Base-by-base conservation (phyloP, 2,113 vertebrate genomes). In the Sterrhoptilus dennistouni region DNA sequence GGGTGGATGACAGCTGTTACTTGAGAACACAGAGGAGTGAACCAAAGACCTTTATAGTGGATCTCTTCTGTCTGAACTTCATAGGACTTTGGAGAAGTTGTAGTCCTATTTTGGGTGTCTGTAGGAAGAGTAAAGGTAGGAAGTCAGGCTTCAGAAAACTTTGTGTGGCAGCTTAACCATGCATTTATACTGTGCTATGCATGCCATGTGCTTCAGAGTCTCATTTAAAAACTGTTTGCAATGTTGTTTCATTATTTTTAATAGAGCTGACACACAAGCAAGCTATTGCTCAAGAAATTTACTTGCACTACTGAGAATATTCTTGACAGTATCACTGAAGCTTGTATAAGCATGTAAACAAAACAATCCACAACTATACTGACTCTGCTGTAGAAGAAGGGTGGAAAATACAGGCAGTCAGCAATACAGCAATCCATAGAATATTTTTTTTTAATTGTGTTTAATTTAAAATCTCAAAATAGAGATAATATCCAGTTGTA, bases 401-500 rank as follows among this genome's bases (percentile, higher is more conserved):
- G 9, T 7, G 2, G 2, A 0, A 52, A 68, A 40, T 66, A 44
- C 29, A 78, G 74, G 31, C 87, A 54, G 59, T 60, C 54, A 69
- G 33, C 93, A 91, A 79, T 87, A 95, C 78, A 76, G 83, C 76
- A 97, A 86, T 95, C 84, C 50, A n/a, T 25, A 87, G 64, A 59
- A 61, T 89, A 10, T 52, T 92, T 87, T 92, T 92, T 97, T 56
- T 18, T 33, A 95, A 71, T 38, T 36, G 21, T 87, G 36, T 76
- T 87, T 40, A n/a, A 65, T 44, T 77, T 49, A 42, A 68, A 81
- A 65, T 75, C 14, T 82, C 13, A 52, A 71, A 81, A 54, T 59
- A 12, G n/a, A 49, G 42, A 38, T 74, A 29, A 45, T 44, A 59
- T 57, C 20, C 8, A 68, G 1, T 77, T 74, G 20, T 44, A 74